A percentile compares a stretch with the other conserved stretches of the same genome.
Evolutionary conservation across 2,797 vertebrate species (phyloP).

Genomic region (Orestias chungarensis): DNA sequence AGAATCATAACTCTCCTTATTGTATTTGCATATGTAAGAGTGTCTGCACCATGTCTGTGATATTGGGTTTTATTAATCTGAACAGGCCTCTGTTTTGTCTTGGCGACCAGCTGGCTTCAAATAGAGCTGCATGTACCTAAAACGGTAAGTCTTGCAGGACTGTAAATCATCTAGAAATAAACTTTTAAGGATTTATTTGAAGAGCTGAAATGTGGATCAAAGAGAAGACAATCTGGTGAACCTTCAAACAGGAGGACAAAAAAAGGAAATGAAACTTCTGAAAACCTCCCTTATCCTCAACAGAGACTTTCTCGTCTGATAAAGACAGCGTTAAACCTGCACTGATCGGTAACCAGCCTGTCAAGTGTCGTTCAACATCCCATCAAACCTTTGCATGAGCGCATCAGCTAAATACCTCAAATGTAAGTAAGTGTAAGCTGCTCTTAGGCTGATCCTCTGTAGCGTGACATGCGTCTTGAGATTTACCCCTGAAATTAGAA

Average conservation of each 20-base stretch:
- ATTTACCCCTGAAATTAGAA: constrained; percentile 20
- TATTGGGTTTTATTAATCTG: constrained; percentile 2
- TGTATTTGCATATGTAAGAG: not conserved
- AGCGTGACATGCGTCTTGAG: constrained; percentile 19
- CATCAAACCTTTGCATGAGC: constrained; percentile 32
- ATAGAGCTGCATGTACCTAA: not conserved
- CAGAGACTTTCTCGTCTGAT: constrained; percentile 4
- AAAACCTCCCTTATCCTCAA: constrained; percentile 6
- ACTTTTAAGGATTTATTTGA: not conserved
- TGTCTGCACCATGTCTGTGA: not conserved
- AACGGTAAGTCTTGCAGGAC: not conserved
- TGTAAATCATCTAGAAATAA: constrained; percentile 2
- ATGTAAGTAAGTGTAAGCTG: constrained; percentile 41
- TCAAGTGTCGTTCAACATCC: constrained; percentile 30
- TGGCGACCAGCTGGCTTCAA: constrained; percentile 2
- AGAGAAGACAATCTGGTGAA: not conserved
- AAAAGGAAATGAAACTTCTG: not conserved
- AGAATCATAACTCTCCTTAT: not conserved
- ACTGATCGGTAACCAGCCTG: constrained; percentile 14
- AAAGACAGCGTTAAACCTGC: constrained; percentile 6
- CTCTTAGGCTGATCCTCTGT: constrained; percentile 35
- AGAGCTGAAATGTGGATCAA: not conserved
- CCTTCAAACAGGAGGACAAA: constrained; percentile 2
- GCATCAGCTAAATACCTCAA: constrained; percentile 35
- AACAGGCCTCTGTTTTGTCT: constrained; percentile 5